Conservation (phyloP, 1,140 invertebrate species). For the Trinorchestia longiramus region DNA sequence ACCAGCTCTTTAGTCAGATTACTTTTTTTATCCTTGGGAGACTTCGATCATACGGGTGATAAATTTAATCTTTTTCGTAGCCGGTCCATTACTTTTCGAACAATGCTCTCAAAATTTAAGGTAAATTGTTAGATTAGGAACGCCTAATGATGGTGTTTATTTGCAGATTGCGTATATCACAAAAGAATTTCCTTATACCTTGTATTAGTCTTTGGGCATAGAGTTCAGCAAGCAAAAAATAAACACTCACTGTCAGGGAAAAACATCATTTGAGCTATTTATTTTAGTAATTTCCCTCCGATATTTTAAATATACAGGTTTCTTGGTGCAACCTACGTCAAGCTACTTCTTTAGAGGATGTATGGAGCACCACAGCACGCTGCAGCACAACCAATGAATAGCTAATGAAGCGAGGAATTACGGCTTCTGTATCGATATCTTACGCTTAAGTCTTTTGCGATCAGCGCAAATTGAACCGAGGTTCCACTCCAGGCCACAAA, state of each 20-base stretch:
- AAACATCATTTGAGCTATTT: no score
- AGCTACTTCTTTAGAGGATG: not conserved
- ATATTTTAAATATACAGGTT: not conserved
- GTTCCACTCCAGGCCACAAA: not conserved
- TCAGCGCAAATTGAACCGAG: constrained; percentile 23
- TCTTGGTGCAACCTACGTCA: not conserved
- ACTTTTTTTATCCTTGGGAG: not conserved
- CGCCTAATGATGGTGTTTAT: not conserved
- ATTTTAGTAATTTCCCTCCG: no score
- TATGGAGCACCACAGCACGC: not conserved
- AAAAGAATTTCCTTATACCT: no score
- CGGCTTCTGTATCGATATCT: constrained; percentile 27
- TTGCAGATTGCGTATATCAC: no score
- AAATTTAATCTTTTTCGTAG: not conserved
- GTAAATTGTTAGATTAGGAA: not conserved
- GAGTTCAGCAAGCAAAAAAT: no score
- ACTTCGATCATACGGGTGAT: not conserved
- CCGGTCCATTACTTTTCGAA: not conserved
- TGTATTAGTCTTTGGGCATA: no score
- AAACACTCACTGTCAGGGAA: no score
- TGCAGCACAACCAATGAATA: constrained; percentile 20
- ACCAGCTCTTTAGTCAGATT: not conserved
- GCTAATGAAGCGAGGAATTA: constrained; percentile 31
- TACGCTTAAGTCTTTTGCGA: constrained; percentile 17
- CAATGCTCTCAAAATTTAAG: not conserved